phyloP scores from a whole-genome alignment of 2,113 vertebrate species.

The Sporophila hypoxantha region DNA sequence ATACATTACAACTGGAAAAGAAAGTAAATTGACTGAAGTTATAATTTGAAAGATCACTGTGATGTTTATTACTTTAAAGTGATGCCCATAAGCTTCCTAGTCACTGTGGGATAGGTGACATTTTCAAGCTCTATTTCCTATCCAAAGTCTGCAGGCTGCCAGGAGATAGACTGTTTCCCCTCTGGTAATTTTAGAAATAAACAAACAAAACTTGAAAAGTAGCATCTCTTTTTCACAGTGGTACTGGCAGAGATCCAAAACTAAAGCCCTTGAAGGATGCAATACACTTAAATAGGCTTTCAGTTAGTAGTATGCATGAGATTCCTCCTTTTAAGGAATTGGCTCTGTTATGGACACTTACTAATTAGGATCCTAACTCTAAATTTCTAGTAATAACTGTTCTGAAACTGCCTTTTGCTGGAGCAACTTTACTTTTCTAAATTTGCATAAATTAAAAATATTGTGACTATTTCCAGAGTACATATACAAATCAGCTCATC shows the following conservation, averaged over 20 bases:
- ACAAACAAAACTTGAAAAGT: slow-evolving; percentile 37
- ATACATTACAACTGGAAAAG: background rate
- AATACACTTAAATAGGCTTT: background rate
- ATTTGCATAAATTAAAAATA: background rate
- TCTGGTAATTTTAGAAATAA: slow-evolving; percentile 17
- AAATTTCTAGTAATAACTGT: background rate
- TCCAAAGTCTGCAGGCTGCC: slow-evolving; percentile 12
- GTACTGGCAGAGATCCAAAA: slow-evolving; percentile 12
- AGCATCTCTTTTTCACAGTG: background rate
- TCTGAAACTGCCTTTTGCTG: background rate
- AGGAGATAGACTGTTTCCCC: slow-evolving; percentile 15
- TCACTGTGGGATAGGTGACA: background rate
- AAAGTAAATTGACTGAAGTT: background rate
- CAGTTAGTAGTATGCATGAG: slow-evolving; percentile 1
- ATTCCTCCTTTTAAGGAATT: background rate
- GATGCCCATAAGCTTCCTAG: background rate
- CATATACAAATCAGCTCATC: background rate
- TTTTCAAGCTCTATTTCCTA: slow-evolving; percentile 52
- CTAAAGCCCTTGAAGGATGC: background rate
- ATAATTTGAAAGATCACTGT: background rate
- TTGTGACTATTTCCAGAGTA: background rate
- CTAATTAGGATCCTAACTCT: background rate
- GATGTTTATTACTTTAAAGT: slow-evolving; percentile 10
- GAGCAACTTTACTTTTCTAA: background rate
- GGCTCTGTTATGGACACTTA: background rate